Base-by-base conservation (phyloP, 1,140 invertebrate species). In the Drosophila biarmipes region DNA sequence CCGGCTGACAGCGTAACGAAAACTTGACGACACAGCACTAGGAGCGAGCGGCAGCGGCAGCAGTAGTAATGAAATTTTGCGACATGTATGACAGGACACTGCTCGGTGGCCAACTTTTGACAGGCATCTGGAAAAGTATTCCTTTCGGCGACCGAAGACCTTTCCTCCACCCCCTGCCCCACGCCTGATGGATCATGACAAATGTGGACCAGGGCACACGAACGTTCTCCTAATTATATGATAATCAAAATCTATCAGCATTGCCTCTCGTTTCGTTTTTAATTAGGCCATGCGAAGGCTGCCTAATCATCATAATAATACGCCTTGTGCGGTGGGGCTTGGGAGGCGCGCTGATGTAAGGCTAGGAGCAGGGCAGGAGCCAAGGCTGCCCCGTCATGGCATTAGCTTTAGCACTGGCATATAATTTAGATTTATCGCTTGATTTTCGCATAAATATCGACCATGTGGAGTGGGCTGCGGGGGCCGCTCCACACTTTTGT, bases 381-480 rank as follows among this genome's bases (percentile, higher is more conserved):
- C 49, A 56, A 63, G 46, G 29, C 52, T 74, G 62, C 31, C 55
- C 68, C 69, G 58, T 79, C 73, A 73, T 62, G 69, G 21, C 71
- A 55, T 67, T 69, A 55, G 72, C 79, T 73, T 87, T 80, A 87
- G 63, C 79, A 79, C 75, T 78, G 73, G 81, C 66, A 79, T 87
- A 82, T 87, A 87, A 87, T 87, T 87, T 89, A 87, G 82, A 87
- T 87, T 87, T 87, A 87, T 87, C 66, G 78, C 84, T 75, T 69
- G 82, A 87, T 87, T 87, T 75, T 77, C 82, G 75, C 84, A 87
- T 87, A 87, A 87, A 87, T 87, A 87, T 87, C 82, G 82, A 87
- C 71, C 75, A 87, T 77, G 71, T 77, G 55, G 42, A 17, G 49
- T 19, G 37, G 43, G 34, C 3, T 12, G 31, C 10, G 17, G 17